phyloP scores from a whole-genome alignment of 2,797 vertebrate species.

The Notoglanidium macrostoma region DNA sequence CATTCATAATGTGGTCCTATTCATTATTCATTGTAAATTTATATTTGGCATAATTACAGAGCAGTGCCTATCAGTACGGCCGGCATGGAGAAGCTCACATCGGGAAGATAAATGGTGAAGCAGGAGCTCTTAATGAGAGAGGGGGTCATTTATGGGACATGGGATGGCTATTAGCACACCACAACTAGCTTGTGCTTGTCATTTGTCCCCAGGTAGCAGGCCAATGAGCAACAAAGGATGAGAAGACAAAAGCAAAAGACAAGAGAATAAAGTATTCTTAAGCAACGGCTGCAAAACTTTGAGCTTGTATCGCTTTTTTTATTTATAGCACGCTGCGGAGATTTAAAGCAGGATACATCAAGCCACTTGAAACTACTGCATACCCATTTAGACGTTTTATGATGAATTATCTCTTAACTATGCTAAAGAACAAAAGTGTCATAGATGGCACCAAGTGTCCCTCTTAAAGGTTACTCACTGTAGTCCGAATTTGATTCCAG shows the following conservation, averaged over 20 bases:
- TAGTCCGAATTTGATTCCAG: not conserved
- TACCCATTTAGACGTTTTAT: not conserved
- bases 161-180: slow-evolving; percentile 51
- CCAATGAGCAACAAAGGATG: slow-evolving; percentile 33
- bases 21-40: slow-evolving; percentile 66
- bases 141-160: slow-evolving; percentile 59
- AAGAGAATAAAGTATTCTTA: slow-evolving; percentile 11
- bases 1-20: slow-evolving; percentile 59
- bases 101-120: slow-evolving; percentile 62
- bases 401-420: not conserved
- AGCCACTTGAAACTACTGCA: not conserved
- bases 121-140: slow-evolving; percentile 61
- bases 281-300: slow-evolving; percentile 30
- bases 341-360: not conserved
- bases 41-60: slow-evolving; percentile 63
- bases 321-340: slow-evolving; percentile 14
- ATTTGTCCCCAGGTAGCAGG: slow-evolving; percentile 54
- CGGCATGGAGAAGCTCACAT: slow-evolving; percentile 54
- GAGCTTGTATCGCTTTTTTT: slow-evolving; percentile 32
- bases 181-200: slow-evolving; percentile 52
- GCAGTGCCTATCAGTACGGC: slow-evolving; percentile 59
- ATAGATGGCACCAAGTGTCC: not conserved
- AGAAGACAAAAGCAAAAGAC: slow-evolving; percentile 24
- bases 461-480: not conserved
- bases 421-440: not conserved